Evolutionary conservation across 2,113 vertebrate species (phyloP), one percentile per base, ranked within the genome.

Genomic region (Rhodinocichla rosea): DNA sequence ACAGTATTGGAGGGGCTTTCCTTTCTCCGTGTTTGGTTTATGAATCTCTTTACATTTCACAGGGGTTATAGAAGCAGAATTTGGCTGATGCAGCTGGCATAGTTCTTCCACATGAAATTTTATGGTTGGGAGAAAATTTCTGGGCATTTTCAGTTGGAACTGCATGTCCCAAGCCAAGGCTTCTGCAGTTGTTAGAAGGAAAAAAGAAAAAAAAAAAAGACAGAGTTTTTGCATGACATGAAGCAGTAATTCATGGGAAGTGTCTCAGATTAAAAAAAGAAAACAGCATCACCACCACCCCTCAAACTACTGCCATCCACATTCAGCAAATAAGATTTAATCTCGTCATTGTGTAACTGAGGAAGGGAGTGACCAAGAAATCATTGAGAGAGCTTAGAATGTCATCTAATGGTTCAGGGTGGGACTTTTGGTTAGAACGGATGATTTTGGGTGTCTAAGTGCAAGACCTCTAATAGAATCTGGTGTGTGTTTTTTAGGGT

Each of bases 401-500:
- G 50, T 63, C 32, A 71, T 45, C 15, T 40, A 27, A 91, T 47
- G 68, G 33, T 56, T 87, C 6, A 17, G 35, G 13, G 47, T 55
- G 65, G 30, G 12, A 37, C 27, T 56, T 74, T 32, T 50, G 14
- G n/a, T 64, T 92, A 39, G 53, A 78, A 73, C 14, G 69, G 62
- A 11, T 82, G 81, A 63, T 59, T 91, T 80, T 6, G 21, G 7
- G 7, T 79, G 40, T 75, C 40, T 78, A 13, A 19, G 2, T 63
- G 18, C 11, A 59, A 78, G 40, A 55, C 13, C 8, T 45, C 28
- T 55, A 23, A 33, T 6, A 62, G 42, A 85, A 4, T 8, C 11
- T 35, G 6, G 2, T 28, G 10, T 7, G 15, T n/a, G 8, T 0
- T 27, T 68, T 68, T 3, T 0, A 1, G 17, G n/a, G 8, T 15